These are phyloP conservation scores for Rhegmatorhina hoffmannsi DNA, from an alignment of 2,113 vertebrate species.

Conservation along the genomic window DNA sequence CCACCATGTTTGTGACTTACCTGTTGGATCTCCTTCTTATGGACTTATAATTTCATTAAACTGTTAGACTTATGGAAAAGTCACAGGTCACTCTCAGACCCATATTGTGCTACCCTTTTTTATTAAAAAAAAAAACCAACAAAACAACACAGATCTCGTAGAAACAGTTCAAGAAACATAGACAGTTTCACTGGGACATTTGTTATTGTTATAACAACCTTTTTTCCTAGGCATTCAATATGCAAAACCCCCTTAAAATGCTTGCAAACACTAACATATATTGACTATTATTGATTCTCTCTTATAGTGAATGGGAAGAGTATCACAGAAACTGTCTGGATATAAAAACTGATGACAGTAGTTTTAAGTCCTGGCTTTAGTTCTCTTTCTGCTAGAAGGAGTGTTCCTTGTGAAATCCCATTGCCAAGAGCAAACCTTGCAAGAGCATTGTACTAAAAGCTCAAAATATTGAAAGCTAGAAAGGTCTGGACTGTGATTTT, in stretches of 20 bases:
- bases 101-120: background rate
- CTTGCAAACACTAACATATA: background rate
- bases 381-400: constrained; percentile 18
- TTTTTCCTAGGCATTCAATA: background rate
- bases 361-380: background rate
- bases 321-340: background rate
- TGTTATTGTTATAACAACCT: background rate
- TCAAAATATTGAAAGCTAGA: background rate
- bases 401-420: background rate
- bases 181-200: background rate
- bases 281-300: background rate
- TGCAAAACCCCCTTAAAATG: background rate
- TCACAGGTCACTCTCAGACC: background rate
- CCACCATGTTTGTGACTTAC: background rate
- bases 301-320: background rate
- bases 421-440: constrained; percentile 29
- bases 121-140: too few relatives aligned
- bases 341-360: background rate
- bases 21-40: background rate
- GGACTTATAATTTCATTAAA: background rate
- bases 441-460: background rate
- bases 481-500: background rate
- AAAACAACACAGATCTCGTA: background rate
- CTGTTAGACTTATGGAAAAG: background rate
- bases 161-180: background rate